Percentiles rank a stretch among this genome's conserved stretches.
phyloP scores from a whole-genome alignment of 2,888 invertebrate genomes.

The Theodoxus fluviatilis region DNA sequence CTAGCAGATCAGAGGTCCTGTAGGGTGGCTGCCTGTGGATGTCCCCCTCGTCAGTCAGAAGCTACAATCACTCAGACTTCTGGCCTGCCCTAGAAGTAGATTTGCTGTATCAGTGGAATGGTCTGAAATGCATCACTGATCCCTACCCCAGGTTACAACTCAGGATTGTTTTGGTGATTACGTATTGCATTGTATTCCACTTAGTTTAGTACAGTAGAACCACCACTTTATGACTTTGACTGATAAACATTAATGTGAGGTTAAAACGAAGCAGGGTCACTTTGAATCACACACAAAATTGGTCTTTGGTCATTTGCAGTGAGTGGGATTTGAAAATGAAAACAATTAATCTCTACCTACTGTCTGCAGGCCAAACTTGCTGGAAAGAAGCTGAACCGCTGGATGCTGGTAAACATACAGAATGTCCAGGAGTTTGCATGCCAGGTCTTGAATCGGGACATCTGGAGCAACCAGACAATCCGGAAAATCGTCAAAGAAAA shows the following conservation, averaged over 20 bases:
- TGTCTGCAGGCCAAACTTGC: constrained; percentile 69
- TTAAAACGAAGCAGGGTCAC: background rate
- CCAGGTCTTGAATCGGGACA: constrained; percentile 76
- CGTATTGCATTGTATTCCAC: background rate
- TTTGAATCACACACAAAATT: background rate
- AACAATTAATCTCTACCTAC: background rate
- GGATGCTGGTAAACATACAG: constrained; percentile 78
- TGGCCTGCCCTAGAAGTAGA: too few species aligned
- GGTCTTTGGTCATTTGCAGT: too few species aligned
- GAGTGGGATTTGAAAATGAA: too few species aligned
- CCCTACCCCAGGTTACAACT: too few species aligned
- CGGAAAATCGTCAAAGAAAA: constrained; percentile 72
- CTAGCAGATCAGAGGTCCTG: too few species aligned
- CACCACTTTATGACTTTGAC: background rate
- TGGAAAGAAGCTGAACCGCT: constrained; percentile 71
- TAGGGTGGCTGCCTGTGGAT: too few species aligned
- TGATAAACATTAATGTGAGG: background rate
- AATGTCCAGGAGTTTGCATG: constrained; percentile 75
- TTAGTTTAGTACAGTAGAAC: background rate
- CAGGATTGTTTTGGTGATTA: background rate
- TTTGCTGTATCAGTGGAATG: too few species aligned
- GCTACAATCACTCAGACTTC: too few species aligned
- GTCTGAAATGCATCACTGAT: too few species aligned
- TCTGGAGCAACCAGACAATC: constrained; percentile 74
- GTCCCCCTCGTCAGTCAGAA: too few species aligned